Evolutionary conservation across 2,797 vertebrate species (phyloP), one percentile per base, ranked within the genome.

Genomic region (Heterohyrax brucei): DNA sequence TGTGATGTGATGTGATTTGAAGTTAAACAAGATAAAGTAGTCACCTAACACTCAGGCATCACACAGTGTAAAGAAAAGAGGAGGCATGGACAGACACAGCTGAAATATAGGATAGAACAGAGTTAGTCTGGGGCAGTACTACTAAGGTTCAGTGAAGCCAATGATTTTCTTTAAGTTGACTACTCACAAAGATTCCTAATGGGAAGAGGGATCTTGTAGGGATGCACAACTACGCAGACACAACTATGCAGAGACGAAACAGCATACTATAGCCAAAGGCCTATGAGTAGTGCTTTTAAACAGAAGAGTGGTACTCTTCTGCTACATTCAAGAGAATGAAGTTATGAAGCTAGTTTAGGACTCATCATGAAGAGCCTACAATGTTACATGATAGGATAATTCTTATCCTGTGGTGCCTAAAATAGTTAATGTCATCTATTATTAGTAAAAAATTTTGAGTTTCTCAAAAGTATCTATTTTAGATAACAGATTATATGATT

Each of bases 11-110:
- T 77, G 72, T 21, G 24, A 4, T 50, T 78, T 87, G 46, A 79
- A 85, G 28, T 0, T 33, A 82, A 96, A 86, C 19, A 79, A 72
- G 64, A 82, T 82, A 53, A 91, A 85, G 70, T 7, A 48, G 46
- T 72, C 70, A 76, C 10, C 22, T 1, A 62, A 53, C 1, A 70
- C 12, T 66, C 39, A 64, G 10, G 4, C 7, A 73, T 87, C 13
- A 79, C 33, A 72, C 10, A 79, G 6, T 72, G 44, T 75, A 64
- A 64, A 84, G 19, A 28, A 83, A 91, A 30, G 14, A 33, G 13
- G 9, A 70, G 61, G 1, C 7, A 44, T 44, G 18, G 53, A 28
- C 28, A 46, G 8, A 85, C 22, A 19, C 21, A 62, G 10, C 9
- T 76, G 5, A 50, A n/a, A 76, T 70, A 24, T 5, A 79, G 14